phyloP scores from a whole-genome alignment of 1,140 invertebrate species.

The honey bee (Apis mellifera) region Amel_HAv3.1 CM009945.2:6457001-6457500 shows the following conservation, averaged over 20 bases:
- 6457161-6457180: background rate
- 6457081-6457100: background rate
- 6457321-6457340: background rate
- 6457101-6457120: background rate
- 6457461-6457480: slow-evolving; percentile 37
- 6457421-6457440: slow-evolving; percentile 44
- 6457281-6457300: too few species aligned
- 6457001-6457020: too few species aligned
- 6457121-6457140: background rate
- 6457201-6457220: background rate
- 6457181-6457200: background rate
- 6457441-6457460: slow-evolving; percentile 55
- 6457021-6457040: background rate
- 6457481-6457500: slow-evolving; percentile 52
- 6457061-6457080: background rate
- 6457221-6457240: too few species aligned
- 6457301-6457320: too few species aligned
- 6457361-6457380: slow-evolving; percentile 18
- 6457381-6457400: background rate
- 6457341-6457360: background rate
- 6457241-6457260: background rate
- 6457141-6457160: background rate
- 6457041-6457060: background rate
- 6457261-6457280: too few species aligned
- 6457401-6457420: background rate